Evolutionary conservation across 2,797 vertebrate genomes (phyloP).

Genomic region (Sebastes itinus): DNA sequence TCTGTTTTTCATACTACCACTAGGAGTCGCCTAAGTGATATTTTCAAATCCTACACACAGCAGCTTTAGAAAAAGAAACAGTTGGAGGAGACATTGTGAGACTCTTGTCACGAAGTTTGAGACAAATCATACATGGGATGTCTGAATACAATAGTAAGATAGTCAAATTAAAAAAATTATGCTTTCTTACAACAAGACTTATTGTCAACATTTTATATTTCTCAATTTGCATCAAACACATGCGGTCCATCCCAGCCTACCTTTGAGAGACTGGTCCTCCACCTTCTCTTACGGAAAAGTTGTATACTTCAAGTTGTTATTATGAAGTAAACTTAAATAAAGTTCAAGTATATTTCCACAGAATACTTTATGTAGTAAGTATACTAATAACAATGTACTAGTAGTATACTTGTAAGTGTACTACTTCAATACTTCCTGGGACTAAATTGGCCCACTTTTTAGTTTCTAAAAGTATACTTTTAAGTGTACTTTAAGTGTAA

Average conservation of each 20-base stretch:
- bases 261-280: no score
- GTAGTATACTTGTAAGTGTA: no score
- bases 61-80: not conserved
- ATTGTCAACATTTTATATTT: not conserved
- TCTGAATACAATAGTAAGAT: not conserved
- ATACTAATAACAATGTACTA: no score
- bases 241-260: no score
- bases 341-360: fast-evolving
- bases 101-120: fast-evolving
- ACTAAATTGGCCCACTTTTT: no score
- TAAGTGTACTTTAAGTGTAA: no score
- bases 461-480: no score
- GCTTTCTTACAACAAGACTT: not conserved
- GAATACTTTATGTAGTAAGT: no score
- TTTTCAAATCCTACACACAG: not conserved
- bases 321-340: no score
- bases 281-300: fast-evolving
- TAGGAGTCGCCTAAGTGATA: not conserved
- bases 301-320: no score
- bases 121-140: not conserved
- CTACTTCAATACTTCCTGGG: no score
- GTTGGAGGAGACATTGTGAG: not conserved
- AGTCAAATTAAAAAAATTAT: not conserved
- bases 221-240: no score
- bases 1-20: not conserved